These are phyloP conservation scores for Basileuterus tristriatus DNA, from an alignment of 2,797 vertebrate species.

Conservation along the genomic window DNA sequence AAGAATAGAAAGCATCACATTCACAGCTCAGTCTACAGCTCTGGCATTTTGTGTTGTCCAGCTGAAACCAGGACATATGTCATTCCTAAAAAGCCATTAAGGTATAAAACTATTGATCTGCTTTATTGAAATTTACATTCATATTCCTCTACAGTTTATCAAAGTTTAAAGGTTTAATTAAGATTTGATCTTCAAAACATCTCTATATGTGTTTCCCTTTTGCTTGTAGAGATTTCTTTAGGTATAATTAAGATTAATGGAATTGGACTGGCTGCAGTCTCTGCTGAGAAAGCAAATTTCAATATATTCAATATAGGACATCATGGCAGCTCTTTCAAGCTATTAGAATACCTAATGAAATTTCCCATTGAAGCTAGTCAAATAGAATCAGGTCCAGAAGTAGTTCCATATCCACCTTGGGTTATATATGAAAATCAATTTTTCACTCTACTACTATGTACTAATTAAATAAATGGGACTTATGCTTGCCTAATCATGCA, in stretches of 20 bases:
- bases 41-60: not conserved
- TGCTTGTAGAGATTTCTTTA: not conserved
- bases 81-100: not conserved
- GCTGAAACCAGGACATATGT: not conserved
- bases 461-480: slow-evolving; percentile 22
- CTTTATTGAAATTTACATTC: not conserved
- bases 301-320: not conserved
- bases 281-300: slow-evolving; percentile 7
- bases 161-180: not conserved
- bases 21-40: not conserved
- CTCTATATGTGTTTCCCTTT: not conserved
- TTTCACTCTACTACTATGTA: not conserved
- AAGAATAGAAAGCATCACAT: not conserved
- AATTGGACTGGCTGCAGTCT: not conserved
- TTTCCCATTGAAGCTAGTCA: not conserved
- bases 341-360: slow-evolving; percentile 31
- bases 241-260: not conserved
- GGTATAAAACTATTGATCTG: not conserved
- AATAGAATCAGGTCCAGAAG: not conserved
- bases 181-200: not conserved
- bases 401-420: not conserved
- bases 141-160: not conserved
- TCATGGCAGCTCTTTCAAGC: not conserved
- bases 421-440: slow-evolving; percentile 18
- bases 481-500: not conserved